A percentile compares a stretch with the other conserved stretches of the same genome.
Evolutionary conservation across 2,113 vertebrate genomes (phyloP).

Genomic region (Cebus imitator): DNA sequence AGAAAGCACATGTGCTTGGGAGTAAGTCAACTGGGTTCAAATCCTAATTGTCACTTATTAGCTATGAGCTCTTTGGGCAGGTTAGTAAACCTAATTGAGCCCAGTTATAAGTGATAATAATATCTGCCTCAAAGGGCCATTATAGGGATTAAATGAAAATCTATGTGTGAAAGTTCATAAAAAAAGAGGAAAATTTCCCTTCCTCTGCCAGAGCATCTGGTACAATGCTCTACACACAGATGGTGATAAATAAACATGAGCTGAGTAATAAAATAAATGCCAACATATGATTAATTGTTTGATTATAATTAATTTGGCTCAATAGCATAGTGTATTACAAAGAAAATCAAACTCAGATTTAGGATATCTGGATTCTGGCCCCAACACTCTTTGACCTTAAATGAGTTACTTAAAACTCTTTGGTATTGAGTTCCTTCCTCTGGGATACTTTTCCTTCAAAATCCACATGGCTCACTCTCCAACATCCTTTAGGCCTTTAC

Average conservation of each 20-base stretch:
- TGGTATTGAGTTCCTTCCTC: neutral
- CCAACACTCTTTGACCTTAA: neutral
- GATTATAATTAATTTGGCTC: slow-evolving; percentile 40
- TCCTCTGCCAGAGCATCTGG: slow-evolving; percentile 33
- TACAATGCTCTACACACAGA: slow-evolving; percentile 8
- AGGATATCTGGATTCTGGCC: neutral
- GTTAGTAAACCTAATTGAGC: neutral
- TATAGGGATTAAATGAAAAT: slow-evolving; percentile 44
- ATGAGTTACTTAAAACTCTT: neutral
- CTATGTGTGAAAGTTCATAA: slow-evolving; percentile 41
- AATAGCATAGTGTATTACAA: neutral
- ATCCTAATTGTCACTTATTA: slow-evolving; percentile 39
- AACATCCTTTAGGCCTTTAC: neutral
- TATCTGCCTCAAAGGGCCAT: neutral
- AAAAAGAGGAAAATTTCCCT: neutral
- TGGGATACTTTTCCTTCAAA: neutral
- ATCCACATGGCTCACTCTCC: neutral
- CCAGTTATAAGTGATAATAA: slow-evolving; percentile 49
- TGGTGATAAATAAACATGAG: slow-evolving; percentile 60
- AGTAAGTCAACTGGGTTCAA: slow-evolving; percentile 30
- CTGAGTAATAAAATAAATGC: slow-evolving; percentile 52
- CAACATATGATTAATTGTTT: slow-evolving; percentile 47
- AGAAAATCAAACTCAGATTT: slow-evolving; percentile 16
- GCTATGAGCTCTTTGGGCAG: neutral
- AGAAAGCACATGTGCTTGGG: neutral